Evolutionary conservation across 2,888 invertebrate species (phyloP), one percentile per base, ranked within the genome.

Genomic region (Sisyra nigra): DNA sequence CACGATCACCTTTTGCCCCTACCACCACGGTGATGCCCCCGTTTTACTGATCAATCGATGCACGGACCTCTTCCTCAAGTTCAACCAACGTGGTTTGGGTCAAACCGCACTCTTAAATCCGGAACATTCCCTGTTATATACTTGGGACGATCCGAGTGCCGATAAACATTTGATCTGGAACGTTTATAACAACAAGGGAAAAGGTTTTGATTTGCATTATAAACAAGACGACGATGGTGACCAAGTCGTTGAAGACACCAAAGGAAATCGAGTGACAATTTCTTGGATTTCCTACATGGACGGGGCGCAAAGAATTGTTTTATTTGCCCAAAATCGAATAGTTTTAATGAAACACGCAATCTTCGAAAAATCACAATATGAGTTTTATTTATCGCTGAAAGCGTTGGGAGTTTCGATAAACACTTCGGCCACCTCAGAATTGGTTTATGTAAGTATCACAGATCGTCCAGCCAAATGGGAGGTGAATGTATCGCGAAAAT

Each of bases 11-110:
- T 81, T 92, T 56, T 72, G 75, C 53, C 72, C 78, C 38, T 92
- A 86, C 61, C 59, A 68, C 31, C 57, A 64, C 2, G 91, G 92
- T 0, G 81, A 85, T 63, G 84, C 87, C 8, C 82, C 91, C 0
- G 80, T 86, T 0, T 67, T 84, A 42, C 67, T 94, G 18, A 80
- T 91, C 57, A 94, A 94, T 60, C 68, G 82, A 29, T 86, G 86
- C 56, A 79, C 80, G 41, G 83, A 86, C 53, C 62, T 86, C 41
- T 85, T 84, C 60, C 62, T 87, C 34, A 85, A 85, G 58, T 70
- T 87, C 32, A 79, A 84, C 50, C 86, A 87, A 62, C 55, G 60
- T 24, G 63, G 63, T 50, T 51, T 71, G 56, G 65, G 68, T 15
- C 71, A 76, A 61, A 84, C 83, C 37, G 82, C 82, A 0, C 61